These are phyloP conservation scores for Zygothrica quintamaculata DNA, from an alignment of 2,888 invertebrate species.

Conservation along the genomic window DNA sequence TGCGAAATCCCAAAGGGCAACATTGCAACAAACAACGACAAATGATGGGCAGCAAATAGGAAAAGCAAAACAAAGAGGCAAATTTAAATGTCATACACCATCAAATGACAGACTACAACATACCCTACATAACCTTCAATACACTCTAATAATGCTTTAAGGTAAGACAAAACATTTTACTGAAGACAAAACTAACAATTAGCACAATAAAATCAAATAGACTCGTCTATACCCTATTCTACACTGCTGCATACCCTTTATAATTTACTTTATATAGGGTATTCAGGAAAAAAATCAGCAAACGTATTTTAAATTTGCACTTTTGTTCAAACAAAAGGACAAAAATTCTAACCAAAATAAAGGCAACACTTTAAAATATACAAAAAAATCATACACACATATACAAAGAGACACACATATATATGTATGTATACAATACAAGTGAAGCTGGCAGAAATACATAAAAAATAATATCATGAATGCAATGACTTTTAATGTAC, in stretches of 20 bases:
- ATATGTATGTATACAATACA: conserved; percentile 9
- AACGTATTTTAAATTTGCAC: conserved; percentile 12
- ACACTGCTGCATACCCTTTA: too few species aligned
- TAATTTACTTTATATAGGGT: too few species aligned
- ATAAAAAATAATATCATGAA: conserved; percentile 76
- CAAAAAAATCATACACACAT: conserved; percentile 5
- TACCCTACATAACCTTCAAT: too few species aligned
- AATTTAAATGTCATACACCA: neutral
- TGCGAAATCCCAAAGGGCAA: conserved; percentile 55
- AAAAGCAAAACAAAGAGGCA: conserved; percentile 3
- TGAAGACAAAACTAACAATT: neutral
- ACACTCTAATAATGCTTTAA: too few species aligned
- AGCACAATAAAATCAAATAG: too few species aligned
- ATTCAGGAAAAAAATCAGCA: neutral
- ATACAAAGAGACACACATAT: conserved; percentile 6
- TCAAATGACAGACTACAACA: neutral
- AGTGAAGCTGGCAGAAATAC: conserved; percentile 45
- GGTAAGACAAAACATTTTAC: too few species aligned
- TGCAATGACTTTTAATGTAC: conserved; percentile 81
- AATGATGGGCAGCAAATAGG: conserved; percentile 43
- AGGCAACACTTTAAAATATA: conserved; percentile 53
- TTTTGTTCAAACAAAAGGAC: conserved; percentile 22
- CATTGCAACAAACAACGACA: conserved; percentile 39
- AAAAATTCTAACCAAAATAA: conserved; percentile 52
- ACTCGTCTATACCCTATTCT: neutral